phyloP scores from a whole-genome alignment of 1,140 invertebrate genomes.

The Himalopsyche phryganea region DNA sequence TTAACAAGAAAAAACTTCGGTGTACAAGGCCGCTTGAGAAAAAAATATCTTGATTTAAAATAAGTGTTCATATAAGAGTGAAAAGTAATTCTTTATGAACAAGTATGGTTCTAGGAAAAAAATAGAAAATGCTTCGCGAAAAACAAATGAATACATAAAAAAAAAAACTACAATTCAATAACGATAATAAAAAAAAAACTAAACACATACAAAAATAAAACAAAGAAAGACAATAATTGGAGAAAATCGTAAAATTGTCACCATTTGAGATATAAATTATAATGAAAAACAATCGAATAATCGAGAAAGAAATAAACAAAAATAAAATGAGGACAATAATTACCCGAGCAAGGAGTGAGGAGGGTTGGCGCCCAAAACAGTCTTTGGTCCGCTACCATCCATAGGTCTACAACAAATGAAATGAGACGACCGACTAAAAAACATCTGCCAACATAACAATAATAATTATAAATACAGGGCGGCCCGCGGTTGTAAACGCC shows the following conservation, averaged over 20 bases:
- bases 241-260: slow-evolving; percentile 35
- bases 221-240: slow-evolving; percentile 6
- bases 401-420: slow-evolving; percentile 58
- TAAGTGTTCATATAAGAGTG: too few relatives aligned
- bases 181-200: slow-evolving; percentile 16
- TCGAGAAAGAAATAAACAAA: slow-evolving; percentile 23
- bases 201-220: slow-evolving; percentile 27
- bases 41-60: too few relatives aligned
- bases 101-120: background rate
- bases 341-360: slow-evolving; percentile 53
- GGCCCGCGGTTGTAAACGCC: background rate
- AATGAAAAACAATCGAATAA: slow-evolving; percentile 28
- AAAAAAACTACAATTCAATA: background rate
- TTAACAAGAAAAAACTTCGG: too few relatives aligned
- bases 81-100: too few relatives aligned
- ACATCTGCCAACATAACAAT: background rate
- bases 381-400: slow-evolving; percentile 33
- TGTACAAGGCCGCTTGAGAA: too few relatives aligned
- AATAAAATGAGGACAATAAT: slow-evolving; percentile 41
- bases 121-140: background rate
- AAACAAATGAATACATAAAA: background rate
- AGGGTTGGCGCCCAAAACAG: slow-evolving; percentile 40
- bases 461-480: background rate
- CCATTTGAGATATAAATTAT: slow-evolving; percentile 19
- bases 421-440: slow-evolving; percentile 31